Base-by-base conservation (phyloP, 2,113 vertebrate species). In the Acrocephalus kingi region DNA sequence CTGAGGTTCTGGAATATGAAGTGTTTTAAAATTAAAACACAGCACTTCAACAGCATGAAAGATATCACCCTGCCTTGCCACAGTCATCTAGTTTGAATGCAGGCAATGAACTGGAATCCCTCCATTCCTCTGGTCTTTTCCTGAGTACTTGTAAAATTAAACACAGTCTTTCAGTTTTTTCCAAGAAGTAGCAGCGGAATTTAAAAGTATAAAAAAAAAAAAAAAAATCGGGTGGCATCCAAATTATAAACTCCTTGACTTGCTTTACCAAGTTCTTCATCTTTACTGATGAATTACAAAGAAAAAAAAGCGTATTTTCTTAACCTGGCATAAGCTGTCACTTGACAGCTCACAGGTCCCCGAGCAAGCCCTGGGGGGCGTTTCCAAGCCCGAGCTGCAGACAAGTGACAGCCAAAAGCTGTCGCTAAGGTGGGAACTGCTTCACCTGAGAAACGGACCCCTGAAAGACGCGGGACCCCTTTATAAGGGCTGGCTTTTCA, bases 371-470 rank as follows among this genome's bases (percentile, higher is more conserved):
- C 31, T 24, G 24, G 30, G 6, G 7, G 9, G 17, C 46, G 58
- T 7, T 62, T 51, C 45, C 66, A 27, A 43, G 66, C 7, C 31
- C 13, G 20, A 73, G 62, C 35, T 19, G 49, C 62, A 46, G 48
- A n/a, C 13, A 37, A 58, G 48, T 2, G 39, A 28, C 33, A 35
- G 58, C 28, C 33, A 27, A 5, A 73, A 45, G 46, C 13, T 25
- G 83, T 37, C 4, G 3, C 39, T 48, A 8, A 21, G 1, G 6
- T 2, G 31, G 43, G 24, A 28, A 25, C n/a, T 15, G 51, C 51
- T n/a, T 15, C 41, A 12, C 7, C 20, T 5, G 13, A 37, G 15
- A 22, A 21, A 31, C 1, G 1, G 4, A 1, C 3, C 39, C 33
- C 14, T 4, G 49, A 33, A 18, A 23, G 59, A 12, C 35, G 17